Percentiles rank a stretch among this genome's conserved stretches.
These are phyloP conservation scores for Ormyrus rosae DNA, from an alignment of 2,888 invertebrate genomes.

Conservation along the genomic window DNA sequence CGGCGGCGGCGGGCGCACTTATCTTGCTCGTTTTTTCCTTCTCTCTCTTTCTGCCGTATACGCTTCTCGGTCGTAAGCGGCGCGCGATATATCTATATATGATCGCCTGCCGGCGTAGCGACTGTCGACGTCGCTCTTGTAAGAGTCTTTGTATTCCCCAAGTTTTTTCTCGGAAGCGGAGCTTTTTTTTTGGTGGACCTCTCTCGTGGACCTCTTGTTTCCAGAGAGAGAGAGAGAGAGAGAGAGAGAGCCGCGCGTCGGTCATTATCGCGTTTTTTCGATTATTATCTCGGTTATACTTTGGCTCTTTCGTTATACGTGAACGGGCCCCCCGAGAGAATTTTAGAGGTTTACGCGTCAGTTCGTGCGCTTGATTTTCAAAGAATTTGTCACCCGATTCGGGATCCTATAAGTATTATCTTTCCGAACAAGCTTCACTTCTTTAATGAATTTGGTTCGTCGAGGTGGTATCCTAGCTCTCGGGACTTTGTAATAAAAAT, in stretches of 20 bases:
- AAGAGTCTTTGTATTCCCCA: conserved; percentile 19
- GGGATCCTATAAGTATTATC: too few species aligned
- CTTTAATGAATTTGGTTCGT: background rate
- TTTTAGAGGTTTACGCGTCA: conserved; percentile 1
- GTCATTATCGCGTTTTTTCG: conserved; percentile 15
- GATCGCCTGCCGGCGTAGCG: conserved; percentile 12
- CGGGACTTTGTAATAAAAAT: too few species aligned
- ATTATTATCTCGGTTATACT: conserved; percentile 14
- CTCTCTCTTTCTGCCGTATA: background rate
- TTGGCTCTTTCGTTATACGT: background rate
- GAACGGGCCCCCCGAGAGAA: too few species aligned
- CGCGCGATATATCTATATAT: conserved; percentile 10
- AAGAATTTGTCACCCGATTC: conserved; percentile 2
- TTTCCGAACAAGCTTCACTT: background rate
- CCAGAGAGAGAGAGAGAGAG: background rate
- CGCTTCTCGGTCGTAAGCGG: conserved; percentile 26
- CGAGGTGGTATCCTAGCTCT: too few species aligned
- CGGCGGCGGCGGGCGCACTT: background rate
- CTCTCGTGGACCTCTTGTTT: background rate
- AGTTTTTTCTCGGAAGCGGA: conserved; percentile 41
- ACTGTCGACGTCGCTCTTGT: conserved; percentile 9
- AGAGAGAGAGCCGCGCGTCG: background rate
- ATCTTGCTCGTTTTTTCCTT: conserved; percentile 26
- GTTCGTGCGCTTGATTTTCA: conserved; percentile 27
- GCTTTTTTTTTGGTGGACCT: background rate